Evolutionary conservation across 2,797 vertebrate genomes (phyloP).

Genomic region (Hipposideros larvatus): DNA sequence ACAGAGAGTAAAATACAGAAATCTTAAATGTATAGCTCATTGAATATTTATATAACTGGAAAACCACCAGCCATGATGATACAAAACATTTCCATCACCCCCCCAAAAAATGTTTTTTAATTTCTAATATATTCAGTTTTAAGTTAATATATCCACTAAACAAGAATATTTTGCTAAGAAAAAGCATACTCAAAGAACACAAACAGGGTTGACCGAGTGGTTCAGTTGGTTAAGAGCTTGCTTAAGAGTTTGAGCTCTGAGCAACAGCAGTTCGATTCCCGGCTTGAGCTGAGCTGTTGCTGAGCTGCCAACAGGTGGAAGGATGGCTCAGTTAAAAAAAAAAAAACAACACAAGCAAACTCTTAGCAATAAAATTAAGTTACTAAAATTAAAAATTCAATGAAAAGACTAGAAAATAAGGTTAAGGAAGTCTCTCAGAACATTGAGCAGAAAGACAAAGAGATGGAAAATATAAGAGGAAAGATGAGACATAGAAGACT

Average conservation of each 20-base stretch:
- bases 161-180: background rate
- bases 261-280: no score
- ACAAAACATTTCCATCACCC: background rate
- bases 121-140: background rate
- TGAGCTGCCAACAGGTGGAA: no score
- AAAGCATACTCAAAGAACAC: background rate
- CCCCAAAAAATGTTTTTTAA: background rate
- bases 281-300: no score
- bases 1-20: background rate
- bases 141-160: background rate
- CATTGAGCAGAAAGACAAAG: background rate
- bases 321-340: no score
- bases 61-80: background rate
- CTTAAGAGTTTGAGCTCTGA: no score
- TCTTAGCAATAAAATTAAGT: conserved; percentile 13
- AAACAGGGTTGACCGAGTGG: background rate
- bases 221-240: no score
- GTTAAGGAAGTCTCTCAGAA: background rate
- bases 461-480: background rate
- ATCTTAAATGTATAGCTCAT: background rate
- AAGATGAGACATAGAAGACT: background rate
- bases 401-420: background rate
- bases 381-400: conserved; percentile 24
- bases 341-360: background rate
- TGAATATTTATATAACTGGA: background rate